These are phyloP conservation scores for Natrix natrix DNA, from an alignment of 2,797 vertebrate genomes.

Conservation along the genomic window DNA sequence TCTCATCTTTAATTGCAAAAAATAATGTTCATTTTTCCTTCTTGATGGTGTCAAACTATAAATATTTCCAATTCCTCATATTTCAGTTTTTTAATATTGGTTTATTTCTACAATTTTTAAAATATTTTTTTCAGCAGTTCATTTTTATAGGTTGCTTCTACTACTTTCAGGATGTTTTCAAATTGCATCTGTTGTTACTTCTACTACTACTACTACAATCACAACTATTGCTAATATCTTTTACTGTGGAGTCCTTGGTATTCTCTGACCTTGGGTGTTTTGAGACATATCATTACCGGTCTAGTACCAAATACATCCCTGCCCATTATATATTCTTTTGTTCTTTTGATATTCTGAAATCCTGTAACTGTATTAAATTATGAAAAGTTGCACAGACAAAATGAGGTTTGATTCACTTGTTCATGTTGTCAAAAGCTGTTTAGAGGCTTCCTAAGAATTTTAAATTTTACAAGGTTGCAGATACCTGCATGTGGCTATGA, in stretches of 20 bases:
- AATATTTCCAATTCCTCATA: neutral
- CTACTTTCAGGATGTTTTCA: neutral
- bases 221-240: neutral
- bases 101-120: neutral
- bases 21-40: neutral
- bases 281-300: too few relatives aligned
- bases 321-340: neutral
- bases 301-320: too few relatives aligned
- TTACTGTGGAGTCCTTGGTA: too few relatives aligned
- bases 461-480: neutral
- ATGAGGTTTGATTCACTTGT: neutral
- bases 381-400: neutral
- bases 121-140: neutral
- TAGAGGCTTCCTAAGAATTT: neutral
- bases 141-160: neutral
- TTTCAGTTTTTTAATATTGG: neutral
- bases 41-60: neutral
- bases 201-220: neutral
- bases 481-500: neutral
- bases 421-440: neutral
- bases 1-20: neutral
- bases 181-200: neutral
- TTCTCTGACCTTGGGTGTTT: too few relatives aligned
- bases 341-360: neutral
- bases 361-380: too few relatives aligned